Conservation (phyloP, 2,797 vertebrate genomes). For the Heterohyrax brucei region DNA sequence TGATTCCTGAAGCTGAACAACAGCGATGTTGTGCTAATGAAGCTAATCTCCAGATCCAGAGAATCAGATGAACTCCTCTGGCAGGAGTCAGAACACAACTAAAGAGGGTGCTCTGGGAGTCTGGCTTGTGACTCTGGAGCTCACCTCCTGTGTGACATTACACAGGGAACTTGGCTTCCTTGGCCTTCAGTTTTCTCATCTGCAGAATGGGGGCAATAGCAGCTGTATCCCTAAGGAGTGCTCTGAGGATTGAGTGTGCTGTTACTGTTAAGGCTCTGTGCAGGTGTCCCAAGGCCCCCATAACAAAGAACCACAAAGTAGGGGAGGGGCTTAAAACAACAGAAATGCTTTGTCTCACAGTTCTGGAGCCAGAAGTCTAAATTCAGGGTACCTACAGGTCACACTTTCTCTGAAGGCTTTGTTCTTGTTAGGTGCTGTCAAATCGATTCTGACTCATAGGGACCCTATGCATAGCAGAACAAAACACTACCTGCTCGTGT, state of each 20-base stretch:
- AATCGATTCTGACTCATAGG: too few relatives aligned
- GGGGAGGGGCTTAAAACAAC: not conserved
- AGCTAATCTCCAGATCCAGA: not conserved
- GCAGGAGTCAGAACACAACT: not conserved
- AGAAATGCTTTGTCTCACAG: not conserved
- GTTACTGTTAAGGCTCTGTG: not conserved
- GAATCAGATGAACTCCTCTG: fast-evolving
- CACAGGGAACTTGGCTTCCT: not conserved
- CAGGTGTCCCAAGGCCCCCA: too few relatives aligned
- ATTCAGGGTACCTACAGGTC: not conserved
- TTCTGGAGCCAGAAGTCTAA: not conserved
- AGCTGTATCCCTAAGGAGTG: not conserved
- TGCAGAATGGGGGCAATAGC: not conserved
- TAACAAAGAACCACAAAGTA: too few relatives aligned
- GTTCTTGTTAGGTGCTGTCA: too few relatives aligned
- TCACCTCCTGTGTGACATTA: not conserved
- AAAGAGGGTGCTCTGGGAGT: not conserved
- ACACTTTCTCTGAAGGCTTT: too few relatives aligned
- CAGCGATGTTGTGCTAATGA: not conserved
- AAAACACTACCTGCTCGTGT: too few relatives aligned
- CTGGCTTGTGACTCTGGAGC: not conserved
- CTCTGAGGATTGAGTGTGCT: not conserved
- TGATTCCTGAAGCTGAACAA: not conserved
- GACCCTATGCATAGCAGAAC: too few relatives aligned
- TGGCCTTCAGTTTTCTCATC: not conserved